Percentiles rank a stretch among this genome's conserved stretches.
phyloP scores from a whole-genome alignment of 2,888 invertebrate genomes.

The Mactromeris polynyma region DNA sequence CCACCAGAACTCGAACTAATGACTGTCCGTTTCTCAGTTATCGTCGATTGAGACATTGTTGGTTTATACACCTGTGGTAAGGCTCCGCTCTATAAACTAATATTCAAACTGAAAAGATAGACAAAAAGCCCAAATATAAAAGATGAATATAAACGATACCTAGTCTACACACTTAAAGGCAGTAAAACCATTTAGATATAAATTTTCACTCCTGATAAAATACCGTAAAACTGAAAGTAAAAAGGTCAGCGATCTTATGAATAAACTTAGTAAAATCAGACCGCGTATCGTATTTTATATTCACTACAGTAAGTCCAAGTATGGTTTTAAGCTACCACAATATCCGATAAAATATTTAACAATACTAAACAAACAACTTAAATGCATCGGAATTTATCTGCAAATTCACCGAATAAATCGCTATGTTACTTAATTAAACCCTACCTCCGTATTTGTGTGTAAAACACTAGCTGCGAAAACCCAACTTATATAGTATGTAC shows the following conservation, averaged over 20 bases:
- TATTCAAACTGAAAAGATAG: conserved; percentile 29
- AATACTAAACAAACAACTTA: background rate
- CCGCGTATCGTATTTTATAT: background rate
- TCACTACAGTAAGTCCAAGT: conserved; percentile 21
- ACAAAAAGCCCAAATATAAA: conserved; percentile 20
- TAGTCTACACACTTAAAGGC: conserved; percentile 9
- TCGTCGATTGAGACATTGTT: conserved; percentile 62
- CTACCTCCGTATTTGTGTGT: conserved; percentile 59
- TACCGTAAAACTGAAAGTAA: conserved; percentile 28
- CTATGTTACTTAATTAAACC: conserved; percentile 24
- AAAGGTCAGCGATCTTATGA: conserved; percentile 27
- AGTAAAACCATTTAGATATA: background rate
- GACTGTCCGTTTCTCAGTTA: conserved; percentile 82
- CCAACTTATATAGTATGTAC: conserved; percentile 71
- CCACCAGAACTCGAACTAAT: conserved; percentile 74
- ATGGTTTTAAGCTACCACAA: conserved; percentile 15
- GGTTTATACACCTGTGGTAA: background rate
- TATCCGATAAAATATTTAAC: conserved; percentile 21
- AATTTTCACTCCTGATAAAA: conserved; percentile 19
- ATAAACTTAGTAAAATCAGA: conserved; percentile 14
- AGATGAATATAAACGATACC: conserved; percentile 1
- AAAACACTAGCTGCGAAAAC: conserved; percentile 67
- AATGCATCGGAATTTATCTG: conserved; percentile 20
- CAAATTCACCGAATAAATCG: conserved; percentile 34
- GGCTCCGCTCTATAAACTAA: conserved; percentile 13